Evolutionary conservation across 2,113 vertebrate species (phyloP).

Genomic region (Prionailurus bengalensis): DNA sequence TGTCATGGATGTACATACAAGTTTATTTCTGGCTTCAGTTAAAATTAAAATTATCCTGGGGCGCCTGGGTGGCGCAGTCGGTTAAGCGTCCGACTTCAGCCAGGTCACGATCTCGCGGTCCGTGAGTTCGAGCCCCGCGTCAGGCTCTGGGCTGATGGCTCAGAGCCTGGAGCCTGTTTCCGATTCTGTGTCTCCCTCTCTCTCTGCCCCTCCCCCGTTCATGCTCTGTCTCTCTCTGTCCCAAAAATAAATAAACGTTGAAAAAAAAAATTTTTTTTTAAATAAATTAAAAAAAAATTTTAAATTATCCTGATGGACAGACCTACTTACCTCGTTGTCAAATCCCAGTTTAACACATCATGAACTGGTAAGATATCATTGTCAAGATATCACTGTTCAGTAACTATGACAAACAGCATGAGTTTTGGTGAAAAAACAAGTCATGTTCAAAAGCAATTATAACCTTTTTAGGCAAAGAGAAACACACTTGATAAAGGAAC

Average conservation of each 20-base stretch:
- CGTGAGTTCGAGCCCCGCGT: too few relatives aligned
- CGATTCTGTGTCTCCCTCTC: too few relatives aligned
- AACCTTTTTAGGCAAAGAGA: slow-evolving; percentile 72
- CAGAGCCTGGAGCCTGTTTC: too few relatives aligned
- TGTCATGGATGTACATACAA: neutral
- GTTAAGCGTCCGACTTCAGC: too few relatives aligned
- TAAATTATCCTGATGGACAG: slow-evolving; percentile 62
- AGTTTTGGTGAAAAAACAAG: slow-evolving; percentile 64
- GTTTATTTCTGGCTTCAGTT: slow-evolving; percentile 30
- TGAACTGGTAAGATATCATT: slow-evolving; percentile 44
- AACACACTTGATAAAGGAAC: slow-evolving; percentile 68
- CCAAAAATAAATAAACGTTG: too few relatives aligned
- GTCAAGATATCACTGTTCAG: slow-evolving; percentile 42
- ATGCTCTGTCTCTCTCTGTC: too few relatives aligned
- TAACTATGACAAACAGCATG: slow-evolving; percentile 63
- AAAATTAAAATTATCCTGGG: slow-evolving; percentile 68
- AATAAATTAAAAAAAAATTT: neutral
- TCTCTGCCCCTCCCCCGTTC: too few relatives aligned
- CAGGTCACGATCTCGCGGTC: too few relatives aligned
- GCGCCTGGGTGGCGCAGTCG: too few relatives aligned
- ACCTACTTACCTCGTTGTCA: slow-evolving; percentile 60
- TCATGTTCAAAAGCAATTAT: slow-evolving; percentile 79
- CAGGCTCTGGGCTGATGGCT: too few relatives aligned
- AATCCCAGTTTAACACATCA: slow-evolving; percentile 57
- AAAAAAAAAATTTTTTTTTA: too few relatives aligned